These are phyloP conservation scores for Cygnus atratus DNA, from an alignment of 2,113 vertebrate genomes.

Conservation along the genomic window DNA sequence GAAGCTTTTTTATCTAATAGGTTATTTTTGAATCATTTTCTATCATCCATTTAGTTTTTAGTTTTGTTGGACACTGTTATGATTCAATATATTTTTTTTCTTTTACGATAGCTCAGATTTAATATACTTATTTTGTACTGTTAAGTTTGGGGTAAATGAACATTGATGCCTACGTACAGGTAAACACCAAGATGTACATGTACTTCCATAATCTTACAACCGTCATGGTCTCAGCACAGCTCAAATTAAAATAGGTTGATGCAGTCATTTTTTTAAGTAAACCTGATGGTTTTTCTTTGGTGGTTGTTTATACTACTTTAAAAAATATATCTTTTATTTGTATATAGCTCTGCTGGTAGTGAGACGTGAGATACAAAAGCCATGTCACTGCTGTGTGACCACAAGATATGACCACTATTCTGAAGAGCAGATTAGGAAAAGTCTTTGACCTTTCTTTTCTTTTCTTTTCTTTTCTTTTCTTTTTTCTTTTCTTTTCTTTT, in stretches of 20 bases:
- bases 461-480: too few species aligned
- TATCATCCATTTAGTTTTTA: not conserved
- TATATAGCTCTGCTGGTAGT: not conserved
- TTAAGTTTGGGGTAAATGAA: not conserved
- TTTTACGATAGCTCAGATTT: not conserved
- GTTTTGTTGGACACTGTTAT: not conserved
- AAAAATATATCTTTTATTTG: not conserved
- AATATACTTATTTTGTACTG: not conserved
- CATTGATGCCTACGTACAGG: not conserved
- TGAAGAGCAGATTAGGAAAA: not conserved
- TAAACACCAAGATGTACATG: not conserved
- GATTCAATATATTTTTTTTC: not conserved
- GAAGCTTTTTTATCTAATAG: not conserved
- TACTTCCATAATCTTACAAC: not conserved
- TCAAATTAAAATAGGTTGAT: not conserved
- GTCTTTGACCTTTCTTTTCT: not conserved
- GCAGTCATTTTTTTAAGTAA: not conserved
- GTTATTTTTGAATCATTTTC: not conserved
- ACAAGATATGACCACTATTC: not conserved
- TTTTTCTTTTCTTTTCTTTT: too few species aligned
- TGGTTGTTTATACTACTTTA: not conserved
- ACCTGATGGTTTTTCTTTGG: not conserved
- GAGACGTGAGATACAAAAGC: not conserved
- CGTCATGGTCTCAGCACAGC: not conserved
- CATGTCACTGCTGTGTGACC: fast-evolving